Conservation (phyloP, 1,140 invertebrate species). For the Eupeodes corollae region DNA sequence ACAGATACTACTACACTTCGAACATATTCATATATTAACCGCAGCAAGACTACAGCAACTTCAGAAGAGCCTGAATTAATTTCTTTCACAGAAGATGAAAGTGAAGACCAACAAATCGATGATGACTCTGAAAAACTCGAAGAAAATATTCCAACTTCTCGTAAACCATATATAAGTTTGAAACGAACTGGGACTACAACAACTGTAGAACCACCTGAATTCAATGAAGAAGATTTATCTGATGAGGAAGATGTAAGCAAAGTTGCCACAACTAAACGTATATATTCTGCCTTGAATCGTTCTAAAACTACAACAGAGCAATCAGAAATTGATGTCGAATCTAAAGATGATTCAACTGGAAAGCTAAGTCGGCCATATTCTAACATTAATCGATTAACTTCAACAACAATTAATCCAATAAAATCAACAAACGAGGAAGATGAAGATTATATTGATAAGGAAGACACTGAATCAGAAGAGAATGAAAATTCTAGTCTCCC, state of each 20-base stretch:
- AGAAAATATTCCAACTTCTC: too few relatives aligned
- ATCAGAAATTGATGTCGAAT: neutral
- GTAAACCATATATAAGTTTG: too few relatives aligned
- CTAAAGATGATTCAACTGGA: neutral
- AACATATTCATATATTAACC: too few relatives aligned
- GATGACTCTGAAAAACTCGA: too few relatives aligned
- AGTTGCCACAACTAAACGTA: neutral
- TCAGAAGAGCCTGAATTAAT: too few relatives aligned
- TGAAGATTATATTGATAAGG: neutral
- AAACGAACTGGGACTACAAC: neutral
- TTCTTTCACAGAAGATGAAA: too few relatives aligned
- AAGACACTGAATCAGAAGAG: neutral
- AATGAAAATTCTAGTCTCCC: too few relatives aligned
- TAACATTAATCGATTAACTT: too few relatives aligned
- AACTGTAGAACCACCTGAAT: neutral
- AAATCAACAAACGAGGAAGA: neutral
- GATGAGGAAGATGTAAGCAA: neutral
- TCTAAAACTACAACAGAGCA: conserved; percentile 4
- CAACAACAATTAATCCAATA: too few relatives aligned
- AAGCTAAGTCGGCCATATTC: neutral
- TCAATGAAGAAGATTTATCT: neutral
- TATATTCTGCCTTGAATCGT: neutral
- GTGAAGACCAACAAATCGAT: too few relatives aligned
- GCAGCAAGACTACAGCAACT: too few relatives aligned
- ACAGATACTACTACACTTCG: too few relatives aligned